These are phyloP conservation scores for Zhuqinia jingwanae DNA, from an alignment of 2,888 invertebrate genomes.

Conservation along the genomic window DNA sequence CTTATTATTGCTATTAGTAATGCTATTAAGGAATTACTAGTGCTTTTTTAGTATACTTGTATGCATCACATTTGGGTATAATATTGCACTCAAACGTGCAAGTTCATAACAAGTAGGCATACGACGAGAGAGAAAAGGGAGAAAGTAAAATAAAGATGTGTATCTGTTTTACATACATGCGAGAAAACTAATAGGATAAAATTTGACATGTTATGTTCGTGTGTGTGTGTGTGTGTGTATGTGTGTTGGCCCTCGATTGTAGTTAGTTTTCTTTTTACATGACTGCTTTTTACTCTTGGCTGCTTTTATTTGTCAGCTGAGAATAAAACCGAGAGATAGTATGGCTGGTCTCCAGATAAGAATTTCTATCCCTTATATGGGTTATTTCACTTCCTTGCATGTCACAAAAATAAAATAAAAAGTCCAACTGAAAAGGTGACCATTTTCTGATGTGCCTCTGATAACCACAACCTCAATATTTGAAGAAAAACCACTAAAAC, in stretches of 20 bases:
- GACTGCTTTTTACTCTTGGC: background rate
- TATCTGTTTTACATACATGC: conserved; percentile 20
- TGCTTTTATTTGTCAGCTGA: background rate
- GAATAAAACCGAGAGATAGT: background rate
- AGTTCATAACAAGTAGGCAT: background rate
- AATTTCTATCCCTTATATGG: background rate
- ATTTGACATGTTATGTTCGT: conserved; percentile 16
- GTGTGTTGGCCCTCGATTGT: too few species aligned
- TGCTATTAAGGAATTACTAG: conserved; percentile 24
- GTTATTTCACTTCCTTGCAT: background rate
- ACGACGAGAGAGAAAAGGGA: too few species aligned
- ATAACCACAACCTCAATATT: background rate
- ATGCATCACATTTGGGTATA: background rate
- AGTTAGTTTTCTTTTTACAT: background rate
- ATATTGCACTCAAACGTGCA: background rate
- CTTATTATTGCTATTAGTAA: background rate
- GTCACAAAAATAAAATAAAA: background rate
- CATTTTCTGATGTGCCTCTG: background rate
- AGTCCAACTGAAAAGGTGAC: background rate
- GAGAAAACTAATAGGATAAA: conserved; percentile 29
- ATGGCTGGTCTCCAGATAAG: background rate
- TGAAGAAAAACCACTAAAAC: background rate
- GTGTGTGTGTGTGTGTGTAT: background rate
- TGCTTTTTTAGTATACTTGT: background rate
- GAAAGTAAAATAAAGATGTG: conserved; percentile 9